Evolutionary conservation across 2,797 vertebrate species (phyloP), one percentile per base, ranked within the genome.

Genomic region (Chelon auratus): DNA sequence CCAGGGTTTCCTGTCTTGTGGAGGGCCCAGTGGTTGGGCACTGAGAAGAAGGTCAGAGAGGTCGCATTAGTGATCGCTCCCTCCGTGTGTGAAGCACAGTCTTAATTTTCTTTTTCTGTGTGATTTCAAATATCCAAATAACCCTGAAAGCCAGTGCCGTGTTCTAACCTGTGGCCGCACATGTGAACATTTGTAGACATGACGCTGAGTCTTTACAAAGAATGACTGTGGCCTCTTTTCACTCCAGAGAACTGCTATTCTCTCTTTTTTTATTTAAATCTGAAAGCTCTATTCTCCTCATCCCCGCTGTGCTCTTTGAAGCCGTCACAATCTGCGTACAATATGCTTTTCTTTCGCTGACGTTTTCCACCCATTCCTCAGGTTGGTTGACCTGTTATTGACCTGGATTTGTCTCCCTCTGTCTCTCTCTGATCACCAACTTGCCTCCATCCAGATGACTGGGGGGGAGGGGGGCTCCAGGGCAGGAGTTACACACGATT

Each of bases 51-150:
- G 58, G 52, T 48, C 17, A n/a, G 4, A 3, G 58, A 57, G 64
- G 75, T 73, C 60, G 51, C 33, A 0, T 2, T 11, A 63, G 12
- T 36, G 50, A 70, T 65, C 20, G 63, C 24, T 66, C n/a, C 22
- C 0, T 54, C 12, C 24, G 30, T 71, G 33, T 52, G 43, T 30
- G 14, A 11, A 37, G 10, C 24, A 9, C n/a, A 56, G 8, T 55
- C 50, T 7, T 15, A n/a, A 2, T 48, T 62, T 14, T 18, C 9
- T 37, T 24, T 42, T 30, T 17, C 9, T 60, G 33, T 15, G 9
- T 9, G 4, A 17, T 72, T 72, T 71, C 39, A 74, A 68, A 72
- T 40, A 54, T 52, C 20, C 11, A 64, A 69, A 84, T 47, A 10
- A 3, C n/a, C 9, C 39, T 72, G 22, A 76, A 75, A 26, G 61